Base-by-base conservation (phyloP, 2,888 invertebrate genomes). In the Ectemnius continuus region DNA sequence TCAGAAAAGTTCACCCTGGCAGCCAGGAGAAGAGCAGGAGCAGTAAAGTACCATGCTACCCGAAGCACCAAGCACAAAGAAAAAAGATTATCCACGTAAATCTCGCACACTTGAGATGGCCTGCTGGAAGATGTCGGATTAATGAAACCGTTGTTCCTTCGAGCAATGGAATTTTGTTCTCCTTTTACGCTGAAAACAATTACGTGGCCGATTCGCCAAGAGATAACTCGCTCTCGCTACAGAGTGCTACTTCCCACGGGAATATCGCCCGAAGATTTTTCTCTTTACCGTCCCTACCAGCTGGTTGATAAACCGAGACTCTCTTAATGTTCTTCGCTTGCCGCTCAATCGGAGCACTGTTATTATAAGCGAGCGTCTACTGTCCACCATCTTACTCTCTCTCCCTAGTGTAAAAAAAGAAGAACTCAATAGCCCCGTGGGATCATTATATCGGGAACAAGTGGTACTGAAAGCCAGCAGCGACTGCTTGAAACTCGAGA, bases 271-370 rank as follows among this genome's bases (percentile, higher is more conserved):
- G 16, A 72, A 14, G 48, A 13, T 67, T 46, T 63, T 59, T 46
- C 47, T 61, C 59, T 67, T 47, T 26, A 3, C 28, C 5, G n/a
- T 48, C 52, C 52, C 16, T 66, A 58, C 61, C n/a, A 47, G 47
- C 61, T 46, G 61, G 60, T 23, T 71, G 67, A 67, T 57, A 57
- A 67, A 67, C 61, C 20, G n/a, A 61, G 71, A 71, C 61, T 58
- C n/a, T 52, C 58, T 68, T 56, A 73, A 64, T 69, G 28, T 18
- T 52, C 36, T 65, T 65, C 56, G 28, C 68, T 73, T 64, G 61
- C 63, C 61, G 23, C 57, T 64, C 64, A 13, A 64, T 56, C 56
- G 61, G 61, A 61, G 59, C 46, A 59, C 61, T 36, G 23, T 62
- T 58, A 60, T 65, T 65, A 64, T 23, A 60, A 48, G 60, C 63